Evolutionary conservation across 2,113 vertebrate genomes (phyloP), one percentile per base, ranked within the genome.

Genomic region (Scalopus aquaticus): DNA sequence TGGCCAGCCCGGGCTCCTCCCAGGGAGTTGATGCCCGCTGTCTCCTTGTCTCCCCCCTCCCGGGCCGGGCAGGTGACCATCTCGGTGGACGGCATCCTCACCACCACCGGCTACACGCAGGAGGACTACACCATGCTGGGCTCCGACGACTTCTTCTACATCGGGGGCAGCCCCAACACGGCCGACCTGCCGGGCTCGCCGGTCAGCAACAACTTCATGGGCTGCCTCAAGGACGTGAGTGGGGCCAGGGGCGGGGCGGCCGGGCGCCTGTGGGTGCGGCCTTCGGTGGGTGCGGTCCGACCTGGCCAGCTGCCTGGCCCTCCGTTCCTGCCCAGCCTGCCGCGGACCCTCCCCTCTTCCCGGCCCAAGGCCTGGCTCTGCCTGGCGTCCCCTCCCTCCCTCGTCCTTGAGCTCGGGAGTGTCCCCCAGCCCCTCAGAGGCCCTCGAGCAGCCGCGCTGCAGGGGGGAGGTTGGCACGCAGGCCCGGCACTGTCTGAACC

Each of bases 141-240:
- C 84, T 99, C 99, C 0, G 99, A 99, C 28, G 99, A 99, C 96
- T 99, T 99, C 98, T 99, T 99, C 98, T 99, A 99, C 96, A 99
- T 99, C 2, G 99, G 99, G 35, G 99, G 99, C 97, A 99, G 99
- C 96, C 98, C 99, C 86, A 99, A 99, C 98, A 99, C 99, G 0
- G 99, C 99, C 0, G 99, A 99, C 97, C 98, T 99, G 88, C 99
- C 99, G 0, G 99, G 99, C 37, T 99, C 99, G 0, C 99, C 99
- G 0, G 99, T 99, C 98, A 99, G 99, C 99, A 99, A 99, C 98
- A 99, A 99, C 98, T 99, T 99, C 98, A 99, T 99, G 99, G 99
- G 99, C 95, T 99, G 99, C 95, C 98, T 99, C 84, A 99, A 99
- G 98, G 98, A 99, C 30, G 99, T 99, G 98, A 99, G 99, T 98